Base-by-base conservation (phyloP, 2,113 vertebrate species). In the Parotia lawesii region DNA sequence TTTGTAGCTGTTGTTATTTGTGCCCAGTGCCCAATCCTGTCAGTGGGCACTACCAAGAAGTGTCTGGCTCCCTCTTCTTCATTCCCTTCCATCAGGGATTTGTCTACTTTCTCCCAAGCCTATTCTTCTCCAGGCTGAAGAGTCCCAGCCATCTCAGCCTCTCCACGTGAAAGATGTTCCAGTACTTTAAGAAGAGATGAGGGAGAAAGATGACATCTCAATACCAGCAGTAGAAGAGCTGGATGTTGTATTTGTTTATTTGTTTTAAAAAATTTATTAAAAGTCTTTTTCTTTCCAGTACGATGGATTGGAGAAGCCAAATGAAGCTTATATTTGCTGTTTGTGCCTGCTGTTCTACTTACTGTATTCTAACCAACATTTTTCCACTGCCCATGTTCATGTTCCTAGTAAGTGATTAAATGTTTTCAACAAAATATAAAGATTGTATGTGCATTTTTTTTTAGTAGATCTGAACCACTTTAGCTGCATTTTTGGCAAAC, bases 401-500 rank as follows among this genome's bases (percentile, higher is more conserved):
- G 28, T 5, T 56, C 28, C 58, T 65, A 85, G 48, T 65, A 82
- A 94, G 76, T 67, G 90, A 89, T 79, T 85, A 96, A 96, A 94
- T 64, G 61, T 58, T 96, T 94, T 95, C 80, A 85, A 33, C 50
- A 78, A 87, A 94, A 91, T 61, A 76, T 71, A 80, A 77, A 90
- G 88, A 81, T 42, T 40, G 37, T 78, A 37, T 56, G 75, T 35
- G 28, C 2, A 10, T 91, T 93, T 94, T 93, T 93, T 96, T 96
- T 95, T 44, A 93, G 94, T 75, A 97, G 85, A 97, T 97, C 94
- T 96, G 94, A 97, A 97, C 96, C 96, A 95, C 91, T 98, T 98
- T 94, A 93, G 85, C 66, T 79, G 87, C 95, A 95, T 97, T 98
- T 98, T 98, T 97, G 93, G 97, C 96, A 98, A 98, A 97, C 96